These are phyloP conservation scores for Montifringilla adamsi DNA, from an alignment of 2,113 vertebrate genomes.

Conservation along the genomic window DNA sequence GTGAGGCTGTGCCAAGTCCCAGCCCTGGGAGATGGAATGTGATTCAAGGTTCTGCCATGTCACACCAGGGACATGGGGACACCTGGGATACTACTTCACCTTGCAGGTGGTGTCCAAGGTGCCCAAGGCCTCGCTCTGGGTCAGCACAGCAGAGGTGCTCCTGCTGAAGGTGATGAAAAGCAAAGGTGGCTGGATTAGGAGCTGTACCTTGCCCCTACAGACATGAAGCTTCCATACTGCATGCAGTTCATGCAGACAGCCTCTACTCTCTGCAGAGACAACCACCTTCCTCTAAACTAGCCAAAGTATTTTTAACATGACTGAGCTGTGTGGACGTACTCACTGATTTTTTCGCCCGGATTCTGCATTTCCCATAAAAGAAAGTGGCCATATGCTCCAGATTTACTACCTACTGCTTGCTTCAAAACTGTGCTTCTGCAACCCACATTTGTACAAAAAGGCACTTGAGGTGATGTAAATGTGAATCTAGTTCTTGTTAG, in stretches of 20 bases:
- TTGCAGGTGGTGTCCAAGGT: background rate
- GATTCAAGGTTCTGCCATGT: background rate
- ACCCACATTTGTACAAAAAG: slow-evolving; percentile 10
- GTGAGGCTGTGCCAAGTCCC: background rate
- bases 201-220: background rate
- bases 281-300: background rate
- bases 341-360: background rate
- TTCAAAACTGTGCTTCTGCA: slow-evolving; percentile 10
- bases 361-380: slow-evolving; percentile 13
- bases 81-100: background rate
- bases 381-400: slow-evolving; percentile 41
- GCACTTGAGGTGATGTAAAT: slow-evolving; percentile 22
- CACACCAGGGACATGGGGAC: background rate
- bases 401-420: slow-evolving; percentile 51
- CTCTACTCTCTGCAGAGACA: background rate
- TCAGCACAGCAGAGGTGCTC: background rate
- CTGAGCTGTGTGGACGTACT: background rate
- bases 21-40: background rate
- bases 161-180: background rate
- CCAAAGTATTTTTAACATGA: slow-evolving; percentile 21
- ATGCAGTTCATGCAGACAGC: background rate
- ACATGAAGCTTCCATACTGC: background rate
- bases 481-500: background rate
- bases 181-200: background rate
- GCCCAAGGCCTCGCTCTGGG: background rate